Conservation (phyloP, 2,113 vertebrate genomes). For the Bos indicus region DNA sequence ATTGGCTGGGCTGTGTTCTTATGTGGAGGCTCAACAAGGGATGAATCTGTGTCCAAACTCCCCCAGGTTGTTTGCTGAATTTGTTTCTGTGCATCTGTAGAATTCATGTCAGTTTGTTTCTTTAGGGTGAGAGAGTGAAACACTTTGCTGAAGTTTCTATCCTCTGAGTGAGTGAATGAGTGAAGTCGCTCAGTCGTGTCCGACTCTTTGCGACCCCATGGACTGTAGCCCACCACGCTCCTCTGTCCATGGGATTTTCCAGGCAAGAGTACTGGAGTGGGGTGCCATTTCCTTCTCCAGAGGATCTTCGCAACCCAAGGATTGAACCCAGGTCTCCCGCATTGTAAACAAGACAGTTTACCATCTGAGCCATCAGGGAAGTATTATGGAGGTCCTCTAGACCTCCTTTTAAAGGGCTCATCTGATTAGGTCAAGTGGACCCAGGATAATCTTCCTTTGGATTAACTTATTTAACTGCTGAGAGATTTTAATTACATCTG, state of each 20-base stretch:
- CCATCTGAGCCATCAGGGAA: no score
- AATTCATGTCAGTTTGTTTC: not conserved
- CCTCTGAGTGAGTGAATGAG: no score
- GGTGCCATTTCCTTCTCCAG: no score
- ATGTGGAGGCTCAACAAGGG: not conserved
- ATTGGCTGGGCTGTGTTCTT: not conserved
- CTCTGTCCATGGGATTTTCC: no score
- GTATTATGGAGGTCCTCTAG: not conserved
- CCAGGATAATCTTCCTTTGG: not conserved
- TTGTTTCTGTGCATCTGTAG: not conserved
- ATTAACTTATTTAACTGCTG: not conserved
- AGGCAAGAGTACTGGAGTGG: no score
- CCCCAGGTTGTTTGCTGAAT: not conserved
- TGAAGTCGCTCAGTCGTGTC: no score
- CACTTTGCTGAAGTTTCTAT: not conserved
- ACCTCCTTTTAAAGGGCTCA: not conserved
- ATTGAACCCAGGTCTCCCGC: no score
- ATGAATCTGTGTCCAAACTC: not conserved
- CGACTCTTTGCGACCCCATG: no score
- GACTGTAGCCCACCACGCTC: no score
- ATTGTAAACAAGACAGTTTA: no score
- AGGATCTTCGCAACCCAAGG: no score
- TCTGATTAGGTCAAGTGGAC: not conserved
- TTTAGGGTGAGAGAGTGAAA: not conserved
- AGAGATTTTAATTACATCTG: slow-evolving; percentile 38